Evolutionary conservation across 35 echinoderm and acorn worm genomes (phyloP).

Genomic region (Diadema setosum): DNA sequence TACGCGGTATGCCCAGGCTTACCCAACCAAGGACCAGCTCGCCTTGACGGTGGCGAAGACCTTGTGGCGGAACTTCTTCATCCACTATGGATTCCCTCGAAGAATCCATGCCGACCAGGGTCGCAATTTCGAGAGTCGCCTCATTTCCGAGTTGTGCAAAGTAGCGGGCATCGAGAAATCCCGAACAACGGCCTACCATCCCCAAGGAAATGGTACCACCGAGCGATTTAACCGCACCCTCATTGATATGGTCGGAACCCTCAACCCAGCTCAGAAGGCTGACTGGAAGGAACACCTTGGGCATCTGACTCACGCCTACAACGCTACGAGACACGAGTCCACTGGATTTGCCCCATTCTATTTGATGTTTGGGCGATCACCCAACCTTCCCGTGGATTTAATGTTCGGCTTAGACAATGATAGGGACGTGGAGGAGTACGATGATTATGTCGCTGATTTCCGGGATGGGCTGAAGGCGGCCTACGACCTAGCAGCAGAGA

Average conservation of each 20-base stretch:
- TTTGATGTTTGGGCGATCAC: conserved; percentile 3
- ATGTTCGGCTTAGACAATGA: neutral
- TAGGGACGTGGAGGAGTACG: neutral
- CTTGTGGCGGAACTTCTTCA: conserved; percentile 28
- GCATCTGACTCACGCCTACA: conserved; percentile 25
- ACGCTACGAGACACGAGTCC: conserved; percentile 3
- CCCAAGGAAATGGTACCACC: conserved; percentile 13
- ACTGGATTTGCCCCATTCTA: conserved; percentile 35
- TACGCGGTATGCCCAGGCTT: no score
- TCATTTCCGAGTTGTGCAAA: conserved; percentile 25
- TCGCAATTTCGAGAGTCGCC: neutral
- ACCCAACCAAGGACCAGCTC: conserved; percentile 18
- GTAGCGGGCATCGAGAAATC: conserved; percentile 28
- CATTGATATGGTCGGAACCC: conserved; percentile 23
- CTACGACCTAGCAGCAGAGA: neutral
- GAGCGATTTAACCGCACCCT: conserved; percentile 36
- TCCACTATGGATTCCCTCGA: conserved; percentile 44
- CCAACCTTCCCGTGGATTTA: conserved; percentile 18
- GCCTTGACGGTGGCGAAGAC: neutral
- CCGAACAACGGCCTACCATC: conserved; percentile 61
- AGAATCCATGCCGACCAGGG: neutral
- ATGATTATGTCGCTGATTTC: neutral
- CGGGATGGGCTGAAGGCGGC: neutral
- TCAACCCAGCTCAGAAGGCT: neutral
- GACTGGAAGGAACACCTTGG: neutral